phyloP scores from a whole-genome alignment of 2,888 invertebrate genomes.

The Celastrina argiolus region DNA sequence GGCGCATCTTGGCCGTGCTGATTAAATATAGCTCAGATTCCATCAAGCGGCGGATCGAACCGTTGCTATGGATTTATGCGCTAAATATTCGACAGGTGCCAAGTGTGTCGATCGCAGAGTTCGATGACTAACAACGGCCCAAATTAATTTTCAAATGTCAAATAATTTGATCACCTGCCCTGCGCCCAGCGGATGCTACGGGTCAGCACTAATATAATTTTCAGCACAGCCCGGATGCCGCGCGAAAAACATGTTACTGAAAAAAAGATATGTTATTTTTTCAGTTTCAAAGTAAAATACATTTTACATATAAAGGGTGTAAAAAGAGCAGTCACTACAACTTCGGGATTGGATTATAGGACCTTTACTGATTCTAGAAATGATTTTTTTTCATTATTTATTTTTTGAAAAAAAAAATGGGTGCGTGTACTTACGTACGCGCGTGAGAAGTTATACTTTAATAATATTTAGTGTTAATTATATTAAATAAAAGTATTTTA shows the following conservation, averaged over 20 bases:
- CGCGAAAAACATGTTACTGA: background rate
- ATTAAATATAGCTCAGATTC: slow-evolving; percentile 77
- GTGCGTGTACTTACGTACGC: too few species aligned
- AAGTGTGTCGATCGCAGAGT: slow-evolving; percentile 76
- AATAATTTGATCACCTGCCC: slow-evolving; percentile 69
- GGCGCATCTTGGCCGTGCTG: slow-evolving; percentile 62
- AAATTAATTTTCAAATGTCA: slow-evolving; percentile 77
- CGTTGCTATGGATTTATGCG: slow-evolving; percentile 76
- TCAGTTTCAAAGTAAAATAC: too few species aligned
- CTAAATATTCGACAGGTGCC: slow-evolving; percentile 78
- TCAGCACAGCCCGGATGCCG: slow-evolving; percentile 22
- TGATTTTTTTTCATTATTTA: too few species aligned
- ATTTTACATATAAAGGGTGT: too few species aligned
- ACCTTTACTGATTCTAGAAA: too few species aligned
- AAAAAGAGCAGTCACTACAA: too few species aligned
- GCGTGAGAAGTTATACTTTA: too few species aligned
- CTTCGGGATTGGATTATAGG: too few species aligned
- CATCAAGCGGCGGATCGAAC: slow-evolving; percentile 69
- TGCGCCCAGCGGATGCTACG: slow-evolving; percentile 39
- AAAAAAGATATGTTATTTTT: background rate
- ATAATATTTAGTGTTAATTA: too few species aligned
- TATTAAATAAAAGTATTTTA: too few species aligned
- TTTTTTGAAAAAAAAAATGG: too few species aligned
- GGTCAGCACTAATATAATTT: slow-evolving; percentile 34
- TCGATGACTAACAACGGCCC: slow-evolving; percentile 77